These are phyloP conservation scores for Orcinus orca DNA, from an alignment of 2,113 vertebrate species.

Conservation along the genomic window DNA sequence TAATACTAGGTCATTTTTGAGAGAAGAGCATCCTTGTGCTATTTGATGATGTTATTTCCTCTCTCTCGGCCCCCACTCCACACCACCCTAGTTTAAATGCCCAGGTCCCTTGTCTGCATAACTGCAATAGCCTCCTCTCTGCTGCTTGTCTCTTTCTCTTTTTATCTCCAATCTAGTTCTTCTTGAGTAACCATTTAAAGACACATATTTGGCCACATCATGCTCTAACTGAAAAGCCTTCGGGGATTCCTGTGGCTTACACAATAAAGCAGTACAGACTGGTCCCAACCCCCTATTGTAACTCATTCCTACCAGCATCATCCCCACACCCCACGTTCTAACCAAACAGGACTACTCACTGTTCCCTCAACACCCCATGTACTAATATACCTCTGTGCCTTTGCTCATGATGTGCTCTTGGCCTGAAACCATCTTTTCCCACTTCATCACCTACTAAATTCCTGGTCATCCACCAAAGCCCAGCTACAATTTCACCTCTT, in stretches of 20 bases:
- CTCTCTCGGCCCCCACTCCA: background rate
- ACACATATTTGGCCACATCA: background rate
- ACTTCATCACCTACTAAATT: background rate
- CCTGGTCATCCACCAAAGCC: background rate
- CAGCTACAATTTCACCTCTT: background rate
- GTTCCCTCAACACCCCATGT: fast-evolving
- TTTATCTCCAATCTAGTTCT: background rate
- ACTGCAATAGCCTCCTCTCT: background rate
- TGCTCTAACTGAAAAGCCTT: background rate
- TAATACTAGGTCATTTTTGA: background rate
- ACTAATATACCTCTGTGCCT: background rate
- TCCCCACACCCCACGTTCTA: background rate
- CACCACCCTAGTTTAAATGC: background rate
- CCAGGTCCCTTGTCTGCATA: background rate
- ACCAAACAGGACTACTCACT: background rate
- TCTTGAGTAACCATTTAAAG: background rate
- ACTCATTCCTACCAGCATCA: background rate
- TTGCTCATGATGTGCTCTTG: background rate
- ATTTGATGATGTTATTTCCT: background rate
- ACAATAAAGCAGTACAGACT: background rate
- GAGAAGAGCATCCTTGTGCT: background rate
- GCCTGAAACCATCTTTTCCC: background rate
- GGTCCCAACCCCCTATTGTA: background rate
- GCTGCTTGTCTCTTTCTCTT: background rate
- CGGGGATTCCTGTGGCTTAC: background rate